Percentiles rank a stretch among this genome's conserved stretches.
These are phyloP conservation scores for Hydractinia symbiolongicarpus DNA, from an alignment of 30 jellyfish, hydroid and myxozoan genomes.

Conservation along the genomic window DNA sequence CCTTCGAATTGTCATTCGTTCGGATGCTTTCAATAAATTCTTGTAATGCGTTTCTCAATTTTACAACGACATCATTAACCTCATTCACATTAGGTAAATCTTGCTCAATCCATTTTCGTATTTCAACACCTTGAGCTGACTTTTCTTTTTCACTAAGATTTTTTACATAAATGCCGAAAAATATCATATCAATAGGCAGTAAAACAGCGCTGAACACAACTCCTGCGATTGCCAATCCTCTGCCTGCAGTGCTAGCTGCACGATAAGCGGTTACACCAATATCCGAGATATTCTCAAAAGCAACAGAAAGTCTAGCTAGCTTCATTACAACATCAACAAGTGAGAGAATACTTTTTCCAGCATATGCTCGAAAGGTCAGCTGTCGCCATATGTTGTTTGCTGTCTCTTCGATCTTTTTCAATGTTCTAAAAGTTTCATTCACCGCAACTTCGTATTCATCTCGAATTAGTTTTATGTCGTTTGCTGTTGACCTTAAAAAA, in stretches of 20 bases:
- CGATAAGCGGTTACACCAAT: background rate
- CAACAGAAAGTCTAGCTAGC: background rate
- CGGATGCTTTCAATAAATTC: too few species aligned
- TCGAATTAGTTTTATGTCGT: too few species aligned
- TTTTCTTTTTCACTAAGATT: background rate
- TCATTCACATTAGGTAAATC: background rate
- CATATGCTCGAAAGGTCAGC: too few species aligned
- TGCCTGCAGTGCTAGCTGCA: slow-evolving; percentile 5
- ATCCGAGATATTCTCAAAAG: background rate
- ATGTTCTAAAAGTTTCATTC: too few species aligned
- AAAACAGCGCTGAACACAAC: background rate
- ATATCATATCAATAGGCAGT: slow-evolving; percentile 14
- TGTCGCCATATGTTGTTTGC: too few species aligned
- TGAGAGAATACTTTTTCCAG: background rate
- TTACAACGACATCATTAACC: background rate
- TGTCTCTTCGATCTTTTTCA: too few species aligned
- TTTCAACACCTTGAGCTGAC: background rate
- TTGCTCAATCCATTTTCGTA: slow-evolving; percentile 6
- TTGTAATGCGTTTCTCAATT: background rate
- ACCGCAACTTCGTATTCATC: too few species aligned
- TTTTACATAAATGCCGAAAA: background rate
- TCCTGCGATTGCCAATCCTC: slow-evolving; percentile 8
- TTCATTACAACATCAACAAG: background rate
- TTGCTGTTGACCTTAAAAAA: too few species aligned
- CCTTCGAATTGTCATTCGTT: too few species aligned